These are phyloP conservation scores for Madoqua kirkii DNA, from an alignment of 2,113 vertebrate genomes.

Conservation along the genomic window DNA sequence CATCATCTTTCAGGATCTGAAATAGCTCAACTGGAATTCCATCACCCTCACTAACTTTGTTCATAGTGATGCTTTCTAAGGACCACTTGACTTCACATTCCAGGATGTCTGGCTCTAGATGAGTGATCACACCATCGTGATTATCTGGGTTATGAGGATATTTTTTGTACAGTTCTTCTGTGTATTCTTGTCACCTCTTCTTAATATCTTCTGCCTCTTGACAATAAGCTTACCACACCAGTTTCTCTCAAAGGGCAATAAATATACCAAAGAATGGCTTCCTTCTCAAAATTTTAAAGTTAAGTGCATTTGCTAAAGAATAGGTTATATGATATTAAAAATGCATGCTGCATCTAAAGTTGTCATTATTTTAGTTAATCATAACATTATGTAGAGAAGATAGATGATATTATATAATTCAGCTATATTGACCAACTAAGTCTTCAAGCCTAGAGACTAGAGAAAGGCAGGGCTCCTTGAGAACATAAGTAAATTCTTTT, in stretches of 20 bases:
- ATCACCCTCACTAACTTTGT: too few species aligned
- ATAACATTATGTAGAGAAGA: conserved; percentile 21
- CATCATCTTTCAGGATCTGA: too few species aligned
- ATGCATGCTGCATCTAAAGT: conserved; percentile 12
- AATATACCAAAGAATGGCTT: conserved; percentile 43
- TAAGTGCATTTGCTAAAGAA: conserved; percentile 23
- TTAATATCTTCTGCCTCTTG: background rate
- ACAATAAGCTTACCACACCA: conserved; percentile 38
- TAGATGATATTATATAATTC: background rate
- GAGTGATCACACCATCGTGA: too few species aligned
- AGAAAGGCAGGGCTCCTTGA: background rate
- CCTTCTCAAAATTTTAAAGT: conserved; percentile 33
- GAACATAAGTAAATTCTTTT: background rate
- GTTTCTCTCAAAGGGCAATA: conserved; percentile 33
- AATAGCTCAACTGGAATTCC: too few species aligned
- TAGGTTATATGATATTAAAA: conserved; percentile 42
- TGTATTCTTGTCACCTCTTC: too few species aligned
- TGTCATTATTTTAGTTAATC: conserved; percentile 30
- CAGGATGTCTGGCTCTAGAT: too few species aligned
- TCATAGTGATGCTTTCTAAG: accelerated
- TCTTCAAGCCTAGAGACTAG: background rate
- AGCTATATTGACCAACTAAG: background rate
- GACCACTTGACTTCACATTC: too few species aligned
- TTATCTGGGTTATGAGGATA: too few species aligned
- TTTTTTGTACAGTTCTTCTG: too few species aligned